Conservation (phyloP, 2,888 invertebrate genomes). For the Scrobipalpa atriplicella region DNA sequence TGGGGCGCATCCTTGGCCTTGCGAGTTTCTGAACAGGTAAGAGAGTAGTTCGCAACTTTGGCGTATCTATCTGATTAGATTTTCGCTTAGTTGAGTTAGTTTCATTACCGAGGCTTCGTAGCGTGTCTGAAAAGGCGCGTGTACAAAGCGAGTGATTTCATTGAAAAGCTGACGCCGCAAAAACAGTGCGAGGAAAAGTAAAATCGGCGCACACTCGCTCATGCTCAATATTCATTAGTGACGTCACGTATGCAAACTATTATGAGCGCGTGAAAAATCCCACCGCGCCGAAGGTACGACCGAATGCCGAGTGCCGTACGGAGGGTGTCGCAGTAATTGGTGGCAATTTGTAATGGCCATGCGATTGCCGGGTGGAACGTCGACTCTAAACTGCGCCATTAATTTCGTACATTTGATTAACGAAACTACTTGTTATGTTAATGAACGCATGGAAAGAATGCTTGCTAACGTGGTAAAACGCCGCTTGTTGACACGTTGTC, state of each 20-base stretch:
- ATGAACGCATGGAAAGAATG: slow-evolving; percentile 80
- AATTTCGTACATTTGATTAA: slow-evolving; percentile 83
- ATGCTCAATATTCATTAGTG: slow-evolving; percentile 46
- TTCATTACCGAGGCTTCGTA: slow-evolving; percentile 19
- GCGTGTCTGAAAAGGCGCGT: slow-evolving; percentile 13
- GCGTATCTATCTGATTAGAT: slow-evolving; percentile 23
- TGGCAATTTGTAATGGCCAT: slow-evolving; percentile 79
- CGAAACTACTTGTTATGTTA: slow-evolving; percentile 82
- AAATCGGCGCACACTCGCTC: slow-evolving; percentile 30
- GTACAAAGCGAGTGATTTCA: slow-evolving; percentile 1
- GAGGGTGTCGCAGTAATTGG: slow-evolving; percentile 73
- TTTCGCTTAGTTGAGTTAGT: slow-evolving; percentile 11
- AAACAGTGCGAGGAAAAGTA: slow-evolving; percentile 2
- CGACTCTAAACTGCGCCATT: slow-evolving; percentile 79
- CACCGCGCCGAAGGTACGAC: slow-evolving; percentile 54
- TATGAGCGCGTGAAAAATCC: slow-evolving; percentile 54
- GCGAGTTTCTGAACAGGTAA: slow-evolving; percentile 23
- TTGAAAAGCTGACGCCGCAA: background rate
- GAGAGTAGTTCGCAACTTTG: slow-evolving; percentile 8
- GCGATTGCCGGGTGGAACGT: slow-evolving; percentile 78
- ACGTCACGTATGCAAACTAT: slow-evolving; percentile 48
- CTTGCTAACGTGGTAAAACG: slow-evolving; percentile 75
- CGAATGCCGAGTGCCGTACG: slow-evolving; percentile 38
- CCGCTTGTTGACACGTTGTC: slow-evolving; percentile 77
- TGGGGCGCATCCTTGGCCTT: slow-evolving; percentile 33